Evolutionary conservation across 2,113 vertebrate species (phyloP), one percentile per base, ranked within the genome.

Genomic region (Thinocorus orbignyianus): DNA sequence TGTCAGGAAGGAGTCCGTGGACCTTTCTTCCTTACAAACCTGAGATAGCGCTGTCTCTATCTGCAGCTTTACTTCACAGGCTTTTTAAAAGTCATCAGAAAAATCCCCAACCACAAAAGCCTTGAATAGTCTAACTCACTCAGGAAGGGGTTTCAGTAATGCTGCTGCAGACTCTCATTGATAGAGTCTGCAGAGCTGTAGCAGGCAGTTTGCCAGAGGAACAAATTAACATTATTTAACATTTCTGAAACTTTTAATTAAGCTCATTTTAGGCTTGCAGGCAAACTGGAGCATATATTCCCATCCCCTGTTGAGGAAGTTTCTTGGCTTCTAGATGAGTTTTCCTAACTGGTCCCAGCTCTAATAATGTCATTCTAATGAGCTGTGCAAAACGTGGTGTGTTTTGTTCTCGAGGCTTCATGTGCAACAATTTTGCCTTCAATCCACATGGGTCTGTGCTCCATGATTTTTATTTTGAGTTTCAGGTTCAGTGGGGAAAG

Each of bases 161-260:
- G 64, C 58, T 89, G 64, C 57, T 35, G 30, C 86, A 90, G 85
- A 73, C 33, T 70, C 52, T 41, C 66, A 54, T 93, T 91, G 90
- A 73, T 42, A 10, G 71, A 80, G 52, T 14, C 70, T 80, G 88
- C 71, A 42, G 60, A 94, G 51, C 76, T 74, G 33, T 11, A 81
- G 81, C 52, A 62, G 96, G 97, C 92, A 1, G 16, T 10, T 91
- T 96, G 93, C 95, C 95, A 96, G 90, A 82, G 82, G 30, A 86
- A 68, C 81, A 92, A 94, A 96, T 97, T 96, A 96, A 88, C 74
- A n/a, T 95, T 87, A 95, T 72, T 96, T 94, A 92, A 95, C 93
- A 92, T 95, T 96, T 95, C 93, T 95, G 92, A 91, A 94, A 95
- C 87, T 97, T 96, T 91, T 97, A 97, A 97, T 97, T 96, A 94